These are phyloP conservation scores for Coryphaenoides rupestris DNA, from an alignment of 2,113 vertebrate species.

Conservation along the genomic window DNA sequence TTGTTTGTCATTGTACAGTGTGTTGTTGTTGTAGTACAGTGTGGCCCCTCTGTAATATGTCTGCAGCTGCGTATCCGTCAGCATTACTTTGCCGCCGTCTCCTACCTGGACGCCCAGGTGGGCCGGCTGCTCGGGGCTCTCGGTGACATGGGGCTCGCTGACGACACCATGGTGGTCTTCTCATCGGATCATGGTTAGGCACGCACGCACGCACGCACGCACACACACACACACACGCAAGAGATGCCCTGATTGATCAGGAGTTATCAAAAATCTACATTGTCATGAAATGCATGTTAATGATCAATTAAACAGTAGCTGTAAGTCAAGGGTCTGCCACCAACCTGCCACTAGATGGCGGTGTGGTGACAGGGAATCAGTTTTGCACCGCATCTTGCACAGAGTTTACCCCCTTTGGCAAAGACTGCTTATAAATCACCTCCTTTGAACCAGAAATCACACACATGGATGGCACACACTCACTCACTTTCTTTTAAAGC, in stretches of 20 bases:
- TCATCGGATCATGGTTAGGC: constrained; percentile 87
- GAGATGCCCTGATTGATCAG: too few relatives aligned
- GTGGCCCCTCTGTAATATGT: background rate
- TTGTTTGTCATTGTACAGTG: background rate
- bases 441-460: constrained; percentile 24
- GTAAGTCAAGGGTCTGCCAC: background rate
- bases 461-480: constrained; percentile 8
- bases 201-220: background rate
- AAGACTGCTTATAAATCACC: background rate
- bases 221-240: background rate
- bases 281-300: background rate
- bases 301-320: background rate
- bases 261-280: background rate
- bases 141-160: constrained; percentile 72
- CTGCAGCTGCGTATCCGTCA: constrained; percentile 84
- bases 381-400: background rate
- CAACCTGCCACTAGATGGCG: constrained; percentile 52
- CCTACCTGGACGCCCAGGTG: constrained; percentile 85
- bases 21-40: too few relatives aligned
- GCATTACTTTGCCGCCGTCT: constrained; percentile 91
- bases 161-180: constrained; percentile 81
- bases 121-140: constrained; percentile 81
- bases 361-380: constrained; percentile 43
- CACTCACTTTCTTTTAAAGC: background rate
- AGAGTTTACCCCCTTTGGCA: background rate